Conservation (phyloP, 2,797 vertebrate species). For the Paratrypauchen microcephalus region DNA sequence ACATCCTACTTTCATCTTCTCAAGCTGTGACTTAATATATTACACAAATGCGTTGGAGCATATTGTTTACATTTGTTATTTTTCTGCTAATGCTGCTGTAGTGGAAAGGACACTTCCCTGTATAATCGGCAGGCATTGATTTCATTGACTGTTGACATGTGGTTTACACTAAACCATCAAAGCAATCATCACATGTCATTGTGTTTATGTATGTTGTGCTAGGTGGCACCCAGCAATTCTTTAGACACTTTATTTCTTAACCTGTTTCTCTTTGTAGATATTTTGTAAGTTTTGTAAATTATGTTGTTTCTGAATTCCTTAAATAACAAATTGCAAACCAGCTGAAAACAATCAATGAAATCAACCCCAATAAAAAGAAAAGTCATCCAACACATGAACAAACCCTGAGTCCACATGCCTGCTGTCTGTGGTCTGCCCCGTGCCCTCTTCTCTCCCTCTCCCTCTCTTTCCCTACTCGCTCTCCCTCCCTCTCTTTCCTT, state of each 20-base stretch:
- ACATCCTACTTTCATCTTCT: background rate
- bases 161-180: background rate
- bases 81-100: background rate
- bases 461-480: background rate
- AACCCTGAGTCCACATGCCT: conserved; percentile 41
- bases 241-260: background rate
- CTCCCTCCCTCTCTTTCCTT: background rate
- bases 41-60: background rate
- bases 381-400: conserved; percentile 35
- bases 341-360: background rate
- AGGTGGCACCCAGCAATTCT: background rate
- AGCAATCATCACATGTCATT: background rate
- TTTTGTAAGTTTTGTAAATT: background rate
- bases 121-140: background rate
- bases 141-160: conserved; percentile 1
- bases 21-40: background rate
- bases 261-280: background rate
- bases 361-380: background rate
- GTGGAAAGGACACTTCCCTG: background rate
- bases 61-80: background rate
- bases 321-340: background rate
- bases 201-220: background rate
- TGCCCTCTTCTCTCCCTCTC: conserved; percentile 22
- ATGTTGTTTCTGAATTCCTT: background rate
- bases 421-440: conserved; percentile 31